These are phyloP conservation scores for Malacoctenus gilli DNA, from an alignment of 2,797 vertebrate species.

Conservation along the genomic window DNA sequence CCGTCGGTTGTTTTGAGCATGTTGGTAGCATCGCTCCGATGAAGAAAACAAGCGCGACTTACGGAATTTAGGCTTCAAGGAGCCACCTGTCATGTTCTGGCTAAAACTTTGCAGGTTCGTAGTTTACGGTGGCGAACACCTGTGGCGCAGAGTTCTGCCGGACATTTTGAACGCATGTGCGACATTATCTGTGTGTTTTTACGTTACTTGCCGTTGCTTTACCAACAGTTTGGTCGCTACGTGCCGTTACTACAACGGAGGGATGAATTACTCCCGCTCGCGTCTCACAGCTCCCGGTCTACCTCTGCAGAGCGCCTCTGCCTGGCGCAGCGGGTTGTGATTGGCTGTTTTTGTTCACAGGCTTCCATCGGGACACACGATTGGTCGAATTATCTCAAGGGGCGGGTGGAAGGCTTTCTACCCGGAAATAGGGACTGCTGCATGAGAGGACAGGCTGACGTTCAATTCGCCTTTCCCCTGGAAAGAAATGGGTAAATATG, in stretches of 20 bases:
- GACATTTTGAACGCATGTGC: background rate
- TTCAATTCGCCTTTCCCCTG: background rate
- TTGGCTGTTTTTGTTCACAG: slow-evolving; percentile 59
- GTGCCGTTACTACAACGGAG: slow-evolving; percentile 65
- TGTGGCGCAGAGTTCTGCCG: background rate
- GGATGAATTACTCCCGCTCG: background rate
- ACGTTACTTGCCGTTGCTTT: slow-evolving; percentile 12
- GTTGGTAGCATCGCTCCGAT: background rate
- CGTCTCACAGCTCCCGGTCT: too few relatives aligned
- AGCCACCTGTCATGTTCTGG: too few relatives aligned
- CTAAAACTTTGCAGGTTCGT: background rate
- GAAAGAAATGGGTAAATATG: slow-evolving; percentile 82
- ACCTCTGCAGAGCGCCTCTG: slow-evolving; percentile 16
- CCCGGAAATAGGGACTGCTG: slow-evolving; percentile 72
- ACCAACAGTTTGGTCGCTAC: slow-evolving; percentile 30
- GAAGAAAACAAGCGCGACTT: background rate
- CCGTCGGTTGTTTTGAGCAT: background rate
- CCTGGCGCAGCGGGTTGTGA: slow-evolving; percentile 36
- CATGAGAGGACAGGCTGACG: background rate
- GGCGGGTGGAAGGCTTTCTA: slow-evolving; percentile 53
- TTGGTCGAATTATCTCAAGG: slow-evolving; percentile 50
- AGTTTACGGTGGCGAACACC: background rate
- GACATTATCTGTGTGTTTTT: slow-evolving; percentile 13
- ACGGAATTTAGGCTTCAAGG: background rate
- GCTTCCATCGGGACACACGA: background rate